Evolutionary conservation across 37 sponge, comb jelly and placozoan species (phyloP), one percentile per base, ranked within the genome.

Genomic region (Crambe crambe): DNA sequence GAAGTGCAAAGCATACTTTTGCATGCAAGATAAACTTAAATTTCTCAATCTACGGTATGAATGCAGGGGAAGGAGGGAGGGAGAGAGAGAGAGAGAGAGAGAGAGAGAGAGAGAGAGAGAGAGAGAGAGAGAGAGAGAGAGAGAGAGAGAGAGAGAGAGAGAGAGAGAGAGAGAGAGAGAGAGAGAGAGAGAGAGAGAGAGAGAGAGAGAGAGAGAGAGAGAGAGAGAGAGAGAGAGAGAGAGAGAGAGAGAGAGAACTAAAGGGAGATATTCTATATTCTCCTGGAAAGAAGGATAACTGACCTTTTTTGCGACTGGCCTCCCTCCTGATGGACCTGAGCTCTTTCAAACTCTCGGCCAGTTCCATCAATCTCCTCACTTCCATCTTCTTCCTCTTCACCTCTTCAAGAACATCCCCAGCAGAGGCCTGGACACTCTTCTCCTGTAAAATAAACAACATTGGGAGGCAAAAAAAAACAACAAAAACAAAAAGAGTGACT

Each of bases 141-240:
- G 56, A 54, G 56, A 54, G 56, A 54, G 56, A 54, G 56, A 54
- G 56, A 54, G 74, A 73, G 74, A 73, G 74, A 73, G 74, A 73
- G 74, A 73, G 74, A 47, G 74, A 73, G 74, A 73, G 74, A 73
- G 74, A 47, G 74, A 73, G 74, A 73, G 74, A 73, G 74, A 47
- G 74, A 73, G 74, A 73, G 74, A 73, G 74, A 73, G 74, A 73
- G 74, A 73, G 74, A 73, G 57, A 73, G 74, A 73, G 74, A 73
- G 74, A 73, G 74, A 73, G 74, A 73, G 74, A 73, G 74, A 70
- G 74, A 73, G 74, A 73, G 74, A 73, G 74, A 47, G 74, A 73
- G 74, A 73, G 74, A 73, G 74, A 47, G 74, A 73, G 74, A 73
- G 74, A 73, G 74, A 73, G 74, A 73, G 74, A 73, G 74, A 73